Percentiles rank a stretch among this genome's conserved stretches.
phyloP scores from a whole-genome alignment of 2,888 invertebrate genomes.

The Temnothorax rugatulus region DNA sequence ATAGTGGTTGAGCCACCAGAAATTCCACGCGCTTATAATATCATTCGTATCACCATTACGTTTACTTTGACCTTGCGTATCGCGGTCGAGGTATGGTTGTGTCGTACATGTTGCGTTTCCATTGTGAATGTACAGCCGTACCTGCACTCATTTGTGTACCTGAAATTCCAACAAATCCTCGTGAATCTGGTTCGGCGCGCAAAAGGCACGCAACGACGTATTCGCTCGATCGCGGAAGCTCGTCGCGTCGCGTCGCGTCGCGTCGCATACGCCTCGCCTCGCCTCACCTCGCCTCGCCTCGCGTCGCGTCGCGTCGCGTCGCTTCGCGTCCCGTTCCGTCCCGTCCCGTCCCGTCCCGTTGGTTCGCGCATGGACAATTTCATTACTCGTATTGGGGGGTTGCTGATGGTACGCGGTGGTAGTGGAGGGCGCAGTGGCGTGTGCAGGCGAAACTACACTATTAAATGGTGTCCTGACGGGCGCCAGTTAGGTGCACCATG shows the following conservation, averaged over 20 bases:
- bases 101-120: conserved; percentile 53
- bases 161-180: conserved; percentile 75
- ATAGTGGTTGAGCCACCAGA: not conserved
- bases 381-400: conserved; percentile 77
- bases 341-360: conserved; percentile 63
- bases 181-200: conserved; percentile 73
- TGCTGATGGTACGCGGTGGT: conserved; percentile 29
- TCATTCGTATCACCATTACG: conserved; percentile 35
- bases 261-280: conserved; percentile 24
- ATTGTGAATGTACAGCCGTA: conserved; percentile 50
- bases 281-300: conserved; percentile 31
- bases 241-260: conserved; percentile 51
- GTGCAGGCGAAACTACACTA: conserved; percentile 77
- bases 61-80: conserved; percentile 39
- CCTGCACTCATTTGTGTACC: conserved; percentile 70
- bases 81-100: conserved; percentile 13
- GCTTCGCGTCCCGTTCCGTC: conserved; percentile 30
- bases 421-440: conserved; percentile 64
- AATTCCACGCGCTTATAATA: conserved; percentile 34
- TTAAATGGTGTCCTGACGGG: conserved; percentile 82
- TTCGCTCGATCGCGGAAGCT: conserved; percentile 77
- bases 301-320: conserved; percentile 78
- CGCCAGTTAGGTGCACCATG: conserved; percentile 81
- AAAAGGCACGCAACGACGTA: conserved; percentile 78
- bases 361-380: conserved; percentile 73